These are phyloP conservation scores for Teinopalpus imperialis DNA, from an alignment of 2,888 invertebrate genomes.

Conservation along the genomic window DNA sequence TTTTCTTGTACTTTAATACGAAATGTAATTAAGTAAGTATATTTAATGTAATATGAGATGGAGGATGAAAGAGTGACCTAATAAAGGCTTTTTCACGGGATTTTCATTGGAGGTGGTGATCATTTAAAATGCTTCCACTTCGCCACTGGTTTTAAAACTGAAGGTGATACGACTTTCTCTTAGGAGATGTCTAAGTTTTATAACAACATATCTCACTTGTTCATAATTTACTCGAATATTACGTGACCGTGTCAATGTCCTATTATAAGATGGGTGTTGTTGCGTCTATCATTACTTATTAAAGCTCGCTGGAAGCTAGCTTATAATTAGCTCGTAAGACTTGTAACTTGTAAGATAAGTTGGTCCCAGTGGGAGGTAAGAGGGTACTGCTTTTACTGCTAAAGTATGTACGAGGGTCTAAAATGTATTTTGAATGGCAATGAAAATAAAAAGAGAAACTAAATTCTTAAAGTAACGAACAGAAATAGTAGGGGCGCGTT, in stretches of 20 bases:
- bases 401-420: conserved; percentile 15
- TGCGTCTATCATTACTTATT: conserved; percentile 46
- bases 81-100: too few relatives aligned
- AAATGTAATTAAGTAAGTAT: too few relatives aligned
- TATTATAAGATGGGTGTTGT: conserved; percentile 16
- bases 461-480: conserved; percentile 13
- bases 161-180: too few relatives aligned
- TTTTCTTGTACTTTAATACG: too few relatives aligned
- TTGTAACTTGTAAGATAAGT: conserved; percentile 48
- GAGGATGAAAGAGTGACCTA: too few relatives aligned
- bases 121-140: too few relatives aligned
- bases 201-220: too few relatives aligned
- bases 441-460: conserved; percentile 7
- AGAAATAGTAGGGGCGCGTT: conserved; percentile 3
- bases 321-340: conserved; percentile 56
- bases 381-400: not conserved
- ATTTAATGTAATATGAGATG: too few relatives aligned
- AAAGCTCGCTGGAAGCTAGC: conserved; percentile 48
- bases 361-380: conserved; percentile 15
- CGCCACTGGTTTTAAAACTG: too few relatives aligned
- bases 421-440: conserved; percentile 23
- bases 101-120: too few relatives aligned
- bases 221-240: not conserved
- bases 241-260: not conserved
- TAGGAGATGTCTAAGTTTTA: too few relatives aligned